Conservation (phyloP, 1,140 invertebrate species). For the Penaeus japonicus region DNA sequence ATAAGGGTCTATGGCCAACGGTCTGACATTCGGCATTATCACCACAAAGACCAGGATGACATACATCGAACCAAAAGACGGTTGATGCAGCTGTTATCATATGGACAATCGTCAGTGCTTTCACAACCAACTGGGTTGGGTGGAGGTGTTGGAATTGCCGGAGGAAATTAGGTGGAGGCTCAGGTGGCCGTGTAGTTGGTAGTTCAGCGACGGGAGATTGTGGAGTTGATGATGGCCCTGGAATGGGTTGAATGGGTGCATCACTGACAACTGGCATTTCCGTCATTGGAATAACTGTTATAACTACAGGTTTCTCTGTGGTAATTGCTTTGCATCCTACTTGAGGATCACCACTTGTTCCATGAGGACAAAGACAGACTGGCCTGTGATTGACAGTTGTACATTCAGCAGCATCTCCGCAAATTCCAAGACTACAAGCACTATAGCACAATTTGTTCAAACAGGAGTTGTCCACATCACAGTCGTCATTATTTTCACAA, state of each 20-base stretch:
- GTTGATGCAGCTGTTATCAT: slow-evolving; percentile 69
- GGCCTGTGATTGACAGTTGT: slow-evolving; percentile 59
- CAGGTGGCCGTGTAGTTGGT: slow-evolving; percentile 57
- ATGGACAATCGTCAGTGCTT: slow-evolving; percentile 73
- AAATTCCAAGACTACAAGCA: slow-evolving; percentile 72
- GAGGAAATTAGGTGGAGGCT: slow-evolving; percentile 56
- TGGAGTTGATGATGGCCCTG: background rate
- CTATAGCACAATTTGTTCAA: slow-evolving; percentile 82
- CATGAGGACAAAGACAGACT: slow-evolving; percentile 61
- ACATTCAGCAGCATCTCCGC: slow-evolving; percentile 63
- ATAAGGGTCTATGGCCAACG: slow-evolving; percentile 57
- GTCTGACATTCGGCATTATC: slow-evolving; percentile 64
- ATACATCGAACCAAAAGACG: slow-evolving; percentile 82
- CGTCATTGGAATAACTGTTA: background rate
- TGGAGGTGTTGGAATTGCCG: slow-evolving; percentile 69
- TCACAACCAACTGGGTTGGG: slow-evolving; percentile 67
- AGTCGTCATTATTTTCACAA: slow-evolving; percentile 70
- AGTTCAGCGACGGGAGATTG: background rate
- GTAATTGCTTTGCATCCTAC: slow-evolving; percentile 65
- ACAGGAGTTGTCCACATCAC: slow-evolving; percentile 88
- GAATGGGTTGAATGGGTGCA: background rate
- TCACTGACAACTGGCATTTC: background rate
- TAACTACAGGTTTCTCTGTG: slow-evolving; percentile 60
- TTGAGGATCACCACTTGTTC: slow-evolving; percentile 68
- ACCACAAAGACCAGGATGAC: slow-evolving; percentile 82